Base-by-base conservation (phyloP, 1,140 invertebrate genomes). In the Orius insidiosus region DNA sequence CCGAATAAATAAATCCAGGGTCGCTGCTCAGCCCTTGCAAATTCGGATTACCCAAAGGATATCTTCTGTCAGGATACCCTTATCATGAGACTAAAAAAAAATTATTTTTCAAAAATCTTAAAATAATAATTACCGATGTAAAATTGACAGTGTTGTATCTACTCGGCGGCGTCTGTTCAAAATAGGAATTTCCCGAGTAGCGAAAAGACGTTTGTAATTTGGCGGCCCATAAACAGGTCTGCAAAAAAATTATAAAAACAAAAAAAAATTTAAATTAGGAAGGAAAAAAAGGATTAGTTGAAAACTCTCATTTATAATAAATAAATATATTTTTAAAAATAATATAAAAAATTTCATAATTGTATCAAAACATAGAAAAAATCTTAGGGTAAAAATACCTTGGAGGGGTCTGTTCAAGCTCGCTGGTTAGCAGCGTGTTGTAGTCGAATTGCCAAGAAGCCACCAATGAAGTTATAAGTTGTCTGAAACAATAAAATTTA, bases 361-460 rank as follows among this genome's bases (percentile, higher is more conserved):
- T 14, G 18, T 18, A 13, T 11, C 16, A 40, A 40, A 5, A 40
- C 13, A 13, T 10, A 10, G 15, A 40, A 10, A 13, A 14, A 40
- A 40, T 14, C 10, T 15, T 14, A 40, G 10, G 38, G 9, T n/a
- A 16, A n/a, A 5, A 11, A 15, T 44, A 51, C 49, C 46, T 51
- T 18, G 49, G 49, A 9, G 16, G 39, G 32, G 76, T 79, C 32
- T 74, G 68, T 30, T 80, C 74, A 41, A 68, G 66, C 59, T 87
- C 84, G 55, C 83, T 76, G 2, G 67, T 72, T 10, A 87, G 58
- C 1, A 81, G 61, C 2, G 76, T 75, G 18, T 70, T 68, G 42
- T 78, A 75, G 58, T 85, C 76, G 52, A 77, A 83, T 54, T 74
- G 75, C 59, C 78, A 84, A 54, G 78, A 76, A 52, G 84, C 75